Evolutionary conservation across 64 coral and sea anemone genomes (phyloP).

Genomic region (Montipora sp.): DNA sequence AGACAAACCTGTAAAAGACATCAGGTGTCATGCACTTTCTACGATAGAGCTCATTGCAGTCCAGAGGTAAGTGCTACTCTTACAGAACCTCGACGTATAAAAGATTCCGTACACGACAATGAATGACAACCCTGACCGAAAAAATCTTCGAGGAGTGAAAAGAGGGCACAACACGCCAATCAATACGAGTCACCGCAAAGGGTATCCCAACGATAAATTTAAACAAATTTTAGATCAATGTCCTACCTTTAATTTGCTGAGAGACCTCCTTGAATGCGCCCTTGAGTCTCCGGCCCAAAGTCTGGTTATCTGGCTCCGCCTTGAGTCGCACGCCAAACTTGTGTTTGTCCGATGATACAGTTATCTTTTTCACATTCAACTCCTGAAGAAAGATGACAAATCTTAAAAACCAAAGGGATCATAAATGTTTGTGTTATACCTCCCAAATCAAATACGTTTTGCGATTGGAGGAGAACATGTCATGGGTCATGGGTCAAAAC

Average conservation of each 20-base stretch:
- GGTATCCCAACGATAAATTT: not conserved
- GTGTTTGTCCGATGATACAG: conserved; percentile 93
- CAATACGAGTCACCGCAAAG: no score
- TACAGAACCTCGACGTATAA: no score
- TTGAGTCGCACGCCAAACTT: conserved; percentile 87
- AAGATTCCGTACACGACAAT: no score
- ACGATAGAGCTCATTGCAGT: no score
- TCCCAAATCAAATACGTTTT: no score
- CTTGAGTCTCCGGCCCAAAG: conserved; percentile 81
- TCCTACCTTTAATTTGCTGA: conserved; percentile 87
- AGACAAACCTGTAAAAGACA: conserved; percentile 61
- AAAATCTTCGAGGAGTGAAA: no score
- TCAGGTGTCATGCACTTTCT: not conserved
- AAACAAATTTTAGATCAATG: not conserved
- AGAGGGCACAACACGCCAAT: no score
- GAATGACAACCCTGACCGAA: no score
- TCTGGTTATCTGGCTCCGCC: conserved; percentile 93
- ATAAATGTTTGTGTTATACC: not conserved
- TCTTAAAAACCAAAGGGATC: not conserved
- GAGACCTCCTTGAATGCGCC: conserved; percentile 92
- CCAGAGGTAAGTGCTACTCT: no score
- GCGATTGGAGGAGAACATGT: no score
- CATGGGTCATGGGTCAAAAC: no score
- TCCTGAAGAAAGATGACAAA: conserved; percentile 57
- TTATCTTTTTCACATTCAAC: conserved; percentile 91